phyloP scores from a whole-genome alignment of 2,113 vertebrate genomes.

The Poeciliopsis prolifica region DNA sequence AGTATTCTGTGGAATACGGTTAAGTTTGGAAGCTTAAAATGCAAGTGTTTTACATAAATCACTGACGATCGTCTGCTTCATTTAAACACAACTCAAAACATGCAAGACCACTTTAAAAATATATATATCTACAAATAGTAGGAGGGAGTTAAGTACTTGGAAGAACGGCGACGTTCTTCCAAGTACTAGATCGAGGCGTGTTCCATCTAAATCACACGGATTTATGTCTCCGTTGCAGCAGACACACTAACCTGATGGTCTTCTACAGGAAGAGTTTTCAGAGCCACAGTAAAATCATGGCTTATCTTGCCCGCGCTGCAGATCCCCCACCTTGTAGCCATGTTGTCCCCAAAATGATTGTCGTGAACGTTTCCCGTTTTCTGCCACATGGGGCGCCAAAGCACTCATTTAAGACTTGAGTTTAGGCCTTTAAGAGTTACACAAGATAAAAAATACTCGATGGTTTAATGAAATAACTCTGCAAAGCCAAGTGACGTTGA shows the following conservation, averaged over 20 bases:
- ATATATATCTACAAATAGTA: too few relatives aligned
- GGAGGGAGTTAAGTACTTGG: too few relatives aligned
- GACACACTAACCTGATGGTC: slow-evolving; percentile 82
- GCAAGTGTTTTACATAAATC: too few relatives aligned
- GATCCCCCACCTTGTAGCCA: slow-evolving; percentile 86
- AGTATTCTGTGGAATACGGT: slow-evolving; percentile 31
- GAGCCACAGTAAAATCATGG: slow-evolving; percentile 82
- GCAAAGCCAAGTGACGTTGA: background rate
- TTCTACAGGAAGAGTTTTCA: slow-evolving; percentile 79
- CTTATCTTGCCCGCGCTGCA: slow-evolving; percentile 85
- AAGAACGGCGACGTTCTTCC: too few relatives aligned
- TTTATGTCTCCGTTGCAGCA: background rate
- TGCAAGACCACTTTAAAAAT: too few relatives aligned
- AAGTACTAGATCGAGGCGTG: too few relatives aligned
- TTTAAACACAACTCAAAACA: too few relatives aligned
- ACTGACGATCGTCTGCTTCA: too few relatives aligned
- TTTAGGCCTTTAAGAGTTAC: background rate
- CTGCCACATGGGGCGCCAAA: slow-evolving; percentile 52
- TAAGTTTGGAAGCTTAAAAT: too few relatives aligned
- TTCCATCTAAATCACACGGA: background rate
- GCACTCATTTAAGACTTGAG: background rate
- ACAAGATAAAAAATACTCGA: too few relatives aligned
- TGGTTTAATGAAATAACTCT: background rate
- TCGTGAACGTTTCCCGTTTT: background rate
- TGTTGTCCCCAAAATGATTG: slow-evolving; percentile 43